Conservation (phyloP, 2,113 vertebrate species). For the Ictidomys tridecemlineatus region DNA sequence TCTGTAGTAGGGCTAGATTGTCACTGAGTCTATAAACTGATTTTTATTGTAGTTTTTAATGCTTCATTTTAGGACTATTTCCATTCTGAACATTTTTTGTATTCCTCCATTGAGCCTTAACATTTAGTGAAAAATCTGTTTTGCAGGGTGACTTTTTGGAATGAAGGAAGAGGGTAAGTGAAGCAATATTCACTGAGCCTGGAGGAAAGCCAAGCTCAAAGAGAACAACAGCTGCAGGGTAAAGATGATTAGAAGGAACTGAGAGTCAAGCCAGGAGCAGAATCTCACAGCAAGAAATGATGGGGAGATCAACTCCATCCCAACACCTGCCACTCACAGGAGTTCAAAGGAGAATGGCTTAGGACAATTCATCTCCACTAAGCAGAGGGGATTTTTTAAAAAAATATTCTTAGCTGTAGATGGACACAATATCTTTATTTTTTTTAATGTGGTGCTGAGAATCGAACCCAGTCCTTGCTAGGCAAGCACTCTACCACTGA, state of each 20-base stretch:
- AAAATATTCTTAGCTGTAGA: no score
- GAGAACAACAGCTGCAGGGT: background rate
- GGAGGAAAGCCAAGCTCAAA: slow-evolving; percentile 1
- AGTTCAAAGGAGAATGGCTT: background rate
- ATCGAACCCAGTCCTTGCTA: no score
- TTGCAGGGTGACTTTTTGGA: background rate
- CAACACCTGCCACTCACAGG: background rate
- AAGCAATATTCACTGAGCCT: background rate
- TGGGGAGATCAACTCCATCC: background rate
- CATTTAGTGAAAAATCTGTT: background rate
- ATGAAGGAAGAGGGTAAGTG: background rate
- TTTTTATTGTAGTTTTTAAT: background rate
- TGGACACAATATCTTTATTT: no score
- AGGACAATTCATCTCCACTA: background rate
- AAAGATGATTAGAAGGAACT: background rate
- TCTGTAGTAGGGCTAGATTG: background rate
- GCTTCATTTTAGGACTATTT: background rate
- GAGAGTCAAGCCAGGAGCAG: background rate
- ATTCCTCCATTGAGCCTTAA: background rate
- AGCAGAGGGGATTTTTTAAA: background rate
- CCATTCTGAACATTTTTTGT: background rate
- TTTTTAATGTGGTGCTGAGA: no score
- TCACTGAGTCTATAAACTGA: background rate
- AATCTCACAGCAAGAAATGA: background rate
- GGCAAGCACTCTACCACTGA: no score